Base-by-base conservation (phyloP, 2,113 vertebrate species). In the Xiphophorus maculatus region DNA sequence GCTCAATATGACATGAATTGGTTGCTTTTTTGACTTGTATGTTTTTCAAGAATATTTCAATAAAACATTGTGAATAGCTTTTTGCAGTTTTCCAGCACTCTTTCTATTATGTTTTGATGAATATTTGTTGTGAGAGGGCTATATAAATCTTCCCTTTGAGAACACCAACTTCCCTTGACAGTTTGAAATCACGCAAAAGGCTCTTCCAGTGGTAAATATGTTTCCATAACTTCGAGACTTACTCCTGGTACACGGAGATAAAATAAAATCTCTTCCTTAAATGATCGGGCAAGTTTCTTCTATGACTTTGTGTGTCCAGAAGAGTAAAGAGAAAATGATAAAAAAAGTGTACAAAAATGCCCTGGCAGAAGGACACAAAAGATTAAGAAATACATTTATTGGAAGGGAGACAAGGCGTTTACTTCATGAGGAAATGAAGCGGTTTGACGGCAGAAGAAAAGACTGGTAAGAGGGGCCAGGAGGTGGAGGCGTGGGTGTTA, bases 1-100 rank as follows among this genome's bases (percentile, higher is more conserved):
- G 85, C 76, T 80, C 69, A 77, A 66, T 88, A 84, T 88, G 89
- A 84, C 88, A 92, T 79, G 77, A 87, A 82, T 81, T 80, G 77
- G 81, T 87, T 73, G 77, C 66, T 79, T 82, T 88, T 89, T 87
- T 73, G 85, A 87, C 81, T 81, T 74, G 76, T 70, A 84, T 71
- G 85, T 90, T 87, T 83, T 84, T 88, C 81, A 85, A 83, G 64
- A 71, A 66, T 4, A 14, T 83, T 86, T 85, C 74, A 80, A 72
- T 76, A 74, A 77, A 88, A 84, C 69, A 65, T 68, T 65, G 60
- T 78, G 77, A 87, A 84, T 74, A 83, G 81, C 79, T 69, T 83
- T 85, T 67, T 78, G 70, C 33, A 29, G 64, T 66, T 82, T 67
- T 33, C 32, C 63, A 60, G 63, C 68, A 65, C 61, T 74, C 33